Evolutionary conservation across 2,888 invertebrate species (phyloP).

Genomic region (Hyles lineata): DNA sequence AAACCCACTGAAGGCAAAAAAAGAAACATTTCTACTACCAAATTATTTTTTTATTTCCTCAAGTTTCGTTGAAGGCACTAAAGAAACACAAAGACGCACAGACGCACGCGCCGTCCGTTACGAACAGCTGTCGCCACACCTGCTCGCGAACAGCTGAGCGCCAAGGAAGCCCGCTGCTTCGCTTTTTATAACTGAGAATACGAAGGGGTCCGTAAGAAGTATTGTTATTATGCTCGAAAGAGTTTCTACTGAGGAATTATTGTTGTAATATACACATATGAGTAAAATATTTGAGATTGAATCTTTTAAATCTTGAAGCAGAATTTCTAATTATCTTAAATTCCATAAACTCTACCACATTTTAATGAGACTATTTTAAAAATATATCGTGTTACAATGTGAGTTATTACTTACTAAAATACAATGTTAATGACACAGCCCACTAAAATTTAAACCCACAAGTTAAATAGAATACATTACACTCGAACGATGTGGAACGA

Average conservation of each 20-base stretch:
- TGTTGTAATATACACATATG: no score
- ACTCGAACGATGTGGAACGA: background rate
- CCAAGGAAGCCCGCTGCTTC: conserved; percentile 36
- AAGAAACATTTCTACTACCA: no score
- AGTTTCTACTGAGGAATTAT: background rate
- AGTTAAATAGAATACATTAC: background rate
- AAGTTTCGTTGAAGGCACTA: background rate
- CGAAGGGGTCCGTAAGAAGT: background rate
- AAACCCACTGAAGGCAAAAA: no score
- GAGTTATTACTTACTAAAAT: no score
- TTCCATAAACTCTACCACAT: no score
- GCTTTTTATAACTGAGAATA: conserved; percentile 33
- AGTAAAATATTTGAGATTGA: no score
- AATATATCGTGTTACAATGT: no score
- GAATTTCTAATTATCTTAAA: no score
- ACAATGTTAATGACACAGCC: no score
- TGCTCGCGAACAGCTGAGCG: conserved; percentile 50
- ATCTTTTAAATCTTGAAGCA: no score
- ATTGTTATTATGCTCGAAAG: background rate
- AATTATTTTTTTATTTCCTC: background rate
- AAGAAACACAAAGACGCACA: conserved; percentile 36
- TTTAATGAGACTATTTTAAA: no score
- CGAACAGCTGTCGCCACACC: conserved; percentile 57
- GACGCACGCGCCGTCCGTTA: conserved; percentile 50
- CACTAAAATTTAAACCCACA: background rate